Base-by-base conservation (phyloP, 92 coral and sea anemone species). In the Epizoanthus rinbou region DNA sequence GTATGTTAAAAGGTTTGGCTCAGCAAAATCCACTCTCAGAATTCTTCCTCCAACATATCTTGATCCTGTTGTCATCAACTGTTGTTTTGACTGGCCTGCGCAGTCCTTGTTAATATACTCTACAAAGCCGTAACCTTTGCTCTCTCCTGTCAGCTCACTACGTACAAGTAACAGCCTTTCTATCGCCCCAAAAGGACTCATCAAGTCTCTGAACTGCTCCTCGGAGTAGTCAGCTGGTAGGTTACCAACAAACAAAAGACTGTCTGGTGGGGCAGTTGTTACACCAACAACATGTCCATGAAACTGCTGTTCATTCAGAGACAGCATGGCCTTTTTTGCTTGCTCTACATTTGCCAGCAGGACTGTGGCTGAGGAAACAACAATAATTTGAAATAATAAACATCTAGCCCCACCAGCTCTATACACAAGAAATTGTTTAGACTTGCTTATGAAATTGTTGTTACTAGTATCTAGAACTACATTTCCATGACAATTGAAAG, bases 71-170 rank as follows among this genome's bases (percentile, higher is more conserved):
- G 84, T 91, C 86, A 89, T 87, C 23, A 93, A 86, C 57, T 88
- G 91, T 21, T 91, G 92, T 65, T 93, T 95, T 2, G 95, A 94
- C 39, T 85, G 91, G 19, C 73, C 76, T 21, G 98, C 98, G 10
- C 89, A 83, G 33, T 89, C 92, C 31, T 88, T 87, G 52, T 87
- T 85, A 22, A 81, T 63, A 57, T 85, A 95, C 39, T 95, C 98
- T 54, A 93, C 97, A 92, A 95, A 95, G 14, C 98, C 98, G 80
- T 95, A 95, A 5, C 98, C 98, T 82, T 95, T 95, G 75, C 98
- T 95, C 33, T 93, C 93, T 10, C 95, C 97, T 21, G 98, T 91
- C 4, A 83, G 73, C 84, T 89, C 86, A 84, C 95, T 91, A 2
- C 94, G 87, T 33, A 95, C 97, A 18, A 95, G 87, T 35, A 95